Evolutionary conservation across 2,888 invertebrate species (phyloP).

Genomic region (Hyles lineata): DNA sequence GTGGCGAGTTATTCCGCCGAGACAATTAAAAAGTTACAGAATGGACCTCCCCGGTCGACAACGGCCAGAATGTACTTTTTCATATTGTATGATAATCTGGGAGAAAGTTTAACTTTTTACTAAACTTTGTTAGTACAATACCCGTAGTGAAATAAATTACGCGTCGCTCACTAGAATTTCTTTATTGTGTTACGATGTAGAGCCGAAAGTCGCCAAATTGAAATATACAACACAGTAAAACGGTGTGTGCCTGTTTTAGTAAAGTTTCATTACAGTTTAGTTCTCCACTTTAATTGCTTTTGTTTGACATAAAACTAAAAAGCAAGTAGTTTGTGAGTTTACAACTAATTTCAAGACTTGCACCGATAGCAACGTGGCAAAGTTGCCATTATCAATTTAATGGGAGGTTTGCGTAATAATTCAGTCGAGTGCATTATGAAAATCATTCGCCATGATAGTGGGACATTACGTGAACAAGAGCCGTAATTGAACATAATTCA

Average conservation of each 20-base stretch:
- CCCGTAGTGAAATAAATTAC: slow-evolving; percentile 41
- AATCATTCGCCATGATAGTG: background rate
- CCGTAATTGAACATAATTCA: background rate
- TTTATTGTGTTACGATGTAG: slow-evolving; percentile 42
- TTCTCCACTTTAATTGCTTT: slow-evolving; percentile 25
- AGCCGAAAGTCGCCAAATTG: slow-evolving; percentile 35
- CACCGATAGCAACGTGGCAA: slow-evolving; percentile 21
- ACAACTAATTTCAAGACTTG: slow-evolving; percentile 8
- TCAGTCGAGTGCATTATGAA: background rate
- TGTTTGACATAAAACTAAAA: slow-evolving; percentile 23
- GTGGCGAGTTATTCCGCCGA: slow-evolving; percentile 34
- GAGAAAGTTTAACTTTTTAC: slow-evolving; percentile 51
- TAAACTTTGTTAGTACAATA: slow-evolving; percentile 43
- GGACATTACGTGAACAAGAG: background rate
- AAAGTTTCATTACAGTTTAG: slow-evolving; percentile 14
- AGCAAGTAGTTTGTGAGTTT: slow-evolving; percentile 17
- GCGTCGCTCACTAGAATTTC: slow-evolving; percentile 39
- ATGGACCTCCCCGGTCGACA: slow-evolving; percentile 29
- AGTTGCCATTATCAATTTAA: background rate
- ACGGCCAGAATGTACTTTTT: slow-evolving; percentile 39
- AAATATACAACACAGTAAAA: slow-evolving; percentile 28
- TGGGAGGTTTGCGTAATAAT: background rate
- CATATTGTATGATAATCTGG: slow-evolving; percentile 52
- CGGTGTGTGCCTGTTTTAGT: slow-evolving; percentile 13
- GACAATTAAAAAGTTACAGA: slow-evolving; percentile 46